These are phyloP conservation scores for Drosophila fungiperda DNA, from an alignment of 2,888 invertebrate species.

Conservation along the genomic window DNA sequence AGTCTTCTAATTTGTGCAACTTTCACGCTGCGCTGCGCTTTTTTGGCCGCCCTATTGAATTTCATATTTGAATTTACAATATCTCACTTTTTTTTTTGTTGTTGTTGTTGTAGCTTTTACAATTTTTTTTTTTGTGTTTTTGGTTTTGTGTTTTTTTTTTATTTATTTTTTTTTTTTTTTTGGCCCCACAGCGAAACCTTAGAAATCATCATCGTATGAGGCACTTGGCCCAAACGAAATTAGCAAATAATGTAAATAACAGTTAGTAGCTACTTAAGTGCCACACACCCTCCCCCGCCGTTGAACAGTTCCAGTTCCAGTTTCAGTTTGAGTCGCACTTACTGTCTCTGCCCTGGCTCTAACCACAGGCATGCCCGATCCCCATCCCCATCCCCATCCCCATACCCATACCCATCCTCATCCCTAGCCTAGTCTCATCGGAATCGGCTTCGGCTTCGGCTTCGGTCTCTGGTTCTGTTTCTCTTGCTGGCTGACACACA, in stretches of 20 bases:
- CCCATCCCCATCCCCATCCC: background rate
- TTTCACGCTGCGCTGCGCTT: conserved; percentile 46
- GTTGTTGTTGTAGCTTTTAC: conserved; percentile 2
- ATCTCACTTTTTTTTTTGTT: conserved; percentile 9
- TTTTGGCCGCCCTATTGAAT: conserved; percentile 66
- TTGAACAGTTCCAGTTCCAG: conserved; percentile 15
- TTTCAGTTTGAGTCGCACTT: conserved; percentile 19
- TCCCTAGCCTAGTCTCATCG: conserved; percentile 9
- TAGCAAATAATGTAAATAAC: conserved; percentile 80
- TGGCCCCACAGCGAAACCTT: conserved; percentile 57
- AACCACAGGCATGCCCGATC: conserved; percentile 35
- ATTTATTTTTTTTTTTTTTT: conserved; percentile 19
- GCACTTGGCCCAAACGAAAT: conserved; percentile 56
- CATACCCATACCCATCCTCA: background rate
- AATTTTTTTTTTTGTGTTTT: conserved; percentile 2
- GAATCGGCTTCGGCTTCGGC: conserved; percentile 16
- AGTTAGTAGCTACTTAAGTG: conserved; percentile 76
- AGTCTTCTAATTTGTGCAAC: conserved; percentile 25
- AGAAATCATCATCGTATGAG: conserved; percentile 49
- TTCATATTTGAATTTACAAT: conserved; percentile 66
- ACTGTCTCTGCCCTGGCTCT: conserved; percentile 1
- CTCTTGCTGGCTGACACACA: conserved; percentile 33
- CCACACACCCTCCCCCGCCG: conserved; percentile 7
- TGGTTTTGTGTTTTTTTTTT: conserved; percentile 2
- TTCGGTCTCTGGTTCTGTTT: conserved; percentile 21